phyloP scores from a whole-genome alignment of 2,888 invertebrate genomes.

The Caenorhabditis wallacei region DNA sequence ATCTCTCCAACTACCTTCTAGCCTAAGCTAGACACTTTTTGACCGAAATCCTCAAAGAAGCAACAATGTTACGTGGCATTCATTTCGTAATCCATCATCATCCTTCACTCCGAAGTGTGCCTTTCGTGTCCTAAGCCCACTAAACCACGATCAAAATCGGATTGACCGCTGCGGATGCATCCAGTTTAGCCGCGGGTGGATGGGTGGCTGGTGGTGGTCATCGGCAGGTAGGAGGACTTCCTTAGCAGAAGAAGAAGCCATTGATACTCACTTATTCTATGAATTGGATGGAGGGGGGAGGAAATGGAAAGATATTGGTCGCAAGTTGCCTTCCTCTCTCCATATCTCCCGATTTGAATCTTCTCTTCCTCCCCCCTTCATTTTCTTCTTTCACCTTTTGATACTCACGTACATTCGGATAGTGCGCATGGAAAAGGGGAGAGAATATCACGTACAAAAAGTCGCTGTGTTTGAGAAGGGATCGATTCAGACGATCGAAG shows the following conservation, averaged over 20 bases:
- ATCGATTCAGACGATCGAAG: neutral
- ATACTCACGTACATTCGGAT: constrained; percentile 54
- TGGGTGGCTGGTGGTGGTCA: constrained; percentile 8
- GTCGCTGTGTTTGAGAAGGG: constrained; percentile 36
- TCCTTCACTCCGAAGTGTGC: constrained; percentile 8
- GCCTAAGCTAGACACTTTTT: neutral
- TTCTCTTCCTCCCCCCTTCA: neutral
- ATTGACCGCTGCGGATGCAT: neutral
- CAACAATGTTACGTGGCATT: constrained; percentile 3
- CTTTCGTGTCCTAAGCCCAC: constrained; percentile 8
- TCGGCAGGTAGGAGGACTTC: constrained; percentile 15
- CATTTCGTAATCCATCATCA: constrained; percentile 6
- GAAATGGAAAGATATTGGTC: constrained; percentile 26
- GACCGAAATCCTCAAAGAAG: neutral
- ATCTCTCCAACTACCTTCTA: neutral
- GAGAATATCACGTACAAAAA: constrained; percentile 57
- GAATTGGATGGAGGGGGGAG: neutral
- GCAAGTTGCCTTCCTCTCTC: constrained; percentile 17
- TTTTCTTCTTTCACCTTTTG: constrained; percentile 54
- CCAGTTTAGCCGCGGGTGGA: constrained; percentile 16
- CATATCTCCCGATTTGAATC: constrained; percentile 22
- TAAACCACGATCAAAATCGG: constrained; percentile 7
- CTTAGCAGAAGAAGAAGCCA: constrained; percentile 4
- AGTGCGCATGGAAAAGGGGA: neutral
- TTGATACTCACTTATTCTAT: neutral